phyloP scores from a whole-genome alignment of 2,888 invertebrate genomes.

The Caenorhabditis plicata region DNA sequence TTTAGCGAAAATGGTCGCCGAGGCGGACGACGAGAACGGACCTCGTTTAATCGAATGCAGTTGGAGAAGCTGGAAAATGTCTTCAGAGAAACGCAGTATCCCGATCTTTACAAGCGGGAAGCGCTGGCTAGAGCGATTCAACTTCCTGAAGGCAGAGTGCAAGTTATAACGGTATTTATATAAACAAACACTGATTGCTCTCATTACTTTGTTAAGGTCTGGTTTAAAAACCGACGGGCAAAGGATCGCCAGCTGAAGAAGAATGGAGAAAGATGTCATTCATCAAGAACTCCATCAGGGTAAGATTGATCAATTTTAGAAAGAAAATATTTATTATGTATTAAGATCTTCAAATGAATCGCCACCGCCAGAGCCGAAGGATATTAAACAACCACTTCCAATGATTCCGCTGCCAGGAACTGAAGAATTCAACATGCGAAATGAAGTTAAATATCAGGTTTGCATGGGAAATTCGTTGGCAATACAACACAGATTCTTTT shows the following conservation, averaged over 20 bases:
- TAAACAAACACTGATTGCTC: not conserved
- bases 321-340: not conserved
- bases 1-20: slow-evolving; percentile 20
- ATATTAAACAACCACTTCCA: slow-evolving; percentile 21
- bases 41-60: slow-evolving; percentile 41
- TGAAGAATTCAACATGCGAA: slow-evolving; percentile 34
- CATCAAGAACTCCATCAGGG: slow-evolving; percentile 15
- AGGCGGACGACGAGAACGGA: slow-evolving; percentile 37
- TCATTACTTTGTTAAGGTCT: slow-evolving; percentile 39
- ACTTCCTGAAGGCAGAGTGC: slow-evolving; percentile 41
- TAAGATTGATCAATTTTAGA: slow-evolving; percentile 4
- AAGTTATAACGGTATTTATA: slow-evolving; percentile 32
- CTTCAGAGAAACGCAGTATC: slow-evolving; percentile 43
- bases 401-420: slow-evolving; percentile 41
- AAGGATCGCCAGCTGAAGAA: slow-evolving; percentile 49
- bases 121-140: slow-evolving; percentile 32
- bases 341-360: slow-evolving; percentile 27
- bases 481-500: not conserved
- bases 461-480: no score
- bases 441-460: slow-evolving; percentile 36
- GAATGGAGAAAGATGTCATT: slow-evolving; percentile 4
- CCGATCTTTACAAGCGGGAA: slow-evolving; percentile 40
- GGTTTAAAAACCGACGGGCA: slow-evolving; percentile 59
- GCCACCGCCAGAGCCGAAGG: slow-evolving; percentile 23
- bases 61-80: slow-evolving; percentile 38